phyloP scores from a whole-genome alignment of 2,797 vertebrate species.

The Choloepus didactylus region DNA sequence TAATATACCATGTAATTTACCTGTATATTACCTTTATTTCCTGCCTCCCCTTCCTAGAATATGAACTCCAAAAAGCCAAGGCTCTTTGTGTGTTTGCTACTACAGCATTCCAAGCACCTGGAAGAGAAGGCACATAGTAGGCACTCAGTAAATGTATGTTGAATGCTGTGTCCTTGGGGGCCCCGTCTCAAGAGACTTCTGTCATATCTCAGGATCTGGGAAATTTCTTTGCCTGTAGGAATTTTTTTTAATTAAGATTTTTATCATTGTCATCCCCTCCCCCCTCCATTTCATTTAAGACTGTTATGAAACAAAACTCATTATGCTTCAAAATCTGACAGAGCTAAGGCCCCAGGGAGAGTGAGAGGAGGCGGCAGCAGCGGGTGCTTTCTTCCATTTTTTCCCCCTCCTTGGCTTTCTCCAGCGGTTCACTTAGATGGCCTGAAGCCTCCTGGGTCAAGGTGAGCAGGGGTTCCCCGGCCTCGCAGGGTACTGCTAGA shows the following conservation, averaged over 20 bases:
- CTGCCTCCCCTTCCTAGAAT: background rate
- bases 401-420: background rate
- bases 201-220: constrained; percentile 68
- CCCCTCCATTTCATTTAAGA: constrained; percentile 81
- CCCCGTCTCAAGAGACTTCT: constrained; percentile 24
- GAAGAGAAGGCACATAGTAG: background rate
- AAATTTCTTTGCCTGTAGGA: constrained; percentile 78
- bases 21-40: background rate
- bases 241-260: constrained; percentile 85
- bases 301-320: constrained; percentile 85
- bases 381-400: background rate
- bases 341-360: constrained; percentile 73
- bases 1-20: background rate
- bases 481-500: background rate
- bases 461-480: background rate
- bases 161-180: background rate
- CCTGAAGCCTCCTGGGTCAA: background rate
- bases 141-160: background rate
- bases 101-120: background rate
- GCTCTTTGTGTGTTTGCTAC: background rate
- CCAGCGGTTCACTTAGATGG: background rate
- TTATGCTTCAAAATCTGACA: constrained; percentile 80
- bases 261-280: constrained; percentile 78
- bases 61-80: background rate
- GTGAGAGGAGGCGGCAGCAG: constrained; percentile 28